Evolutionary conservation across 2,888 invertebrate genomes (phyloP).

Genomic region (Oxytorus armatus): DNA sequence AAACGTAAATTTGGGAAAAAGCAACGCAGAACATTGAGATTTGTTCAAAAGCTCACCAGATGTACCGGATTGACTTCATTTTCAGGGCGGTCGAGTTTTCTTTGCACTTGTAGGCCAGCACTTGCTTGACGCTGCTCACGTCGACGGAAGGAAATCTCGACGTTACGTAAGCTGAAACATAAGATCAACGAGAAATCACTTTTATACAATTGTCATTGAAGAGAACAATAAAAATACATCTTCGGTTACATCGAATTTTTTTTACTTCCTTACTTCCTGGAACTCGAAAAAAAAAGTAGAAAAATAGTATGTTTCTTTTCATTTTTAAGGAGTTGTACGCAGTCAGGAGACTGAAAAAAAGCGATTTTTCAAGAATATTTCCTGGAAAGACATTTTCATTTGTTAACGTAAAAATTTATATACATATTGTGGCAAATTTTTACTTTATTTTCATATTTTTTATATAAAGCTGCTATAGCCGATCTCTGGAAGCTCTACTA

Average conservation of each 20-base stretch:
- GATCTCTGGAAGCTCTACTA: too few species aligned
- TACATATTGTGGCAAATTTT: too few species aligned
- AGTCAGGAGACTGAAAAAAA: too few species aligned
- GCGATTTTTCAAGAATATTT: too few species aligned
- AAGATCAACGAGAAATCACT: constrained; percentile 58
- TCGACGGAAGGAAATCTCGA: constrained; percentile 90
- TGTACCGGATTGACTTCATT: constrained; percentile 90
- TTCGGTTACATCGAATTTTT: background rate
- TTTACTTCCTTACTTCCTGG: too few species aligned
- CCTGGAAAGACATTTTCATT: too few species aligned
- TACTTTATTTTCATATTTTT: too few species aligned
- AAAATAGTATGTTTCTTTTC: too few species aligned
- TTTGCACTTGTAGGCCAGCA: constrained; percentile 91
- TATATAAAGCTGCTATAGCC: too few species aligned
- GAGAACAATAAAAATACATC: constrained; percentile 4
- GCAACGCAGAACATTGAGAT: background rate
- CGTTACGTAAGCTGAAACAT: constrained; percentile 88
- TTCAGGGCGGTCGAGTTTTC: constrained; percentile 91
- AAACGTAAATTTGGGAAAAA: background rate
- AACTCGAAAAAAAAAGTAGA: too few species aligned
- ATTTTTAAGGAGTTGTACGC: too few species aligned
- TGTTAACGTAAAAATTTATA: too few species aligned
- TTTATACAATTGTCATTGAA: constrained; percentile 44
- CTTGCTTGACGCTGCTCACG: constrained; percentile 91
- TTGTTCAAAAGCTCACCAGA: constrained; percentile 79